Base-by-base conservation (phyloP, 2,797 vertebrate species). In the Lepus townsendii region DNA sequence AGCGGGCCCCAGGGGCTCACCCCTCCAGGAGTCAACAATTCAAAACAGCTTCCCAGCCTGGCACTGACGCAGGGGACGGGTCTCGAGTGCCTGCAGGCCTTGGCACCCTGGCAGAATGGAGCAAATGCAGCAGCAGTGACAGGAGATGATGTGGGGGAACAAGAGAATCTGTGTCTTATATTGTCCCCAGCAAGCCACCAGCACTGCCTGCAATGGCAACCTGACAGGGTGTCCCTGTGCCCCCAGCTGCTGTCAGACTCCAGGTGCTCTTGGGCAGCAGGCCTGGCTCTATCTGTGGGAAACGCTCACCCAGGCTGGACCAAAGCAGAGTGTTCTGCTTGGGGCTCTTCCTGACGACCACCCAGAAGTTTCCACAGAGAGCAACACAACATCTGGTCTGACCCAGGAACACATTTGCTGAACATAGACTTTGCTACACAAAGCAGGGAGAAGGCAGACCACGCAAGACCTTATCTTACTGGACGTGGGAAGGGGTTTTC, bases 321-420 rank as follows among this genome's bases (percentile, higher is more conserved):
- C n/a, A 42, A 63, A 89, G 62, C 42, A 17, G 42, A 27, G 68
- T 11, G 35, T 20, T 60, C 54, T 7, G n/a, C 62, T 69, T 24
- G n/a, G 17, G 79, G 52, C 47, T 9, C 1, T 27, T 84, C 76
- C 83, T 38, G 54, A 57, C 14, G 92, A 90, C 95, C 94, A 95
- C 93, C 94, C 95, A 79, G 95, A 66, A 96, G 88, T 86, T 92
- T 78, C 54, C 92, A 17, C 72, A 72, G 88, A 82, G 78, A 89
- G n/a, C n/a, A 14, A 8, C 16, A 1, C 50, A 57, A 69, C 97
- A 91, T 85, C 89, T 93, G 95, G 87, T 47, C 7, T 1, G 26
- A 73, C 27, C 24, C 0, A 0, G 35, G 66, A 83, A 42, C 69
- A n/a, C 90, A 87, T 19, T 82, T 42, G 17, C 75, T 30, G 69